Percentiles rank a stretch among this genome's conserved stretches.
Evolutionary conservation across 2,888 invertebrate genomes (phyloP).

Genomic region (Drosophila prolongata): DNA sequence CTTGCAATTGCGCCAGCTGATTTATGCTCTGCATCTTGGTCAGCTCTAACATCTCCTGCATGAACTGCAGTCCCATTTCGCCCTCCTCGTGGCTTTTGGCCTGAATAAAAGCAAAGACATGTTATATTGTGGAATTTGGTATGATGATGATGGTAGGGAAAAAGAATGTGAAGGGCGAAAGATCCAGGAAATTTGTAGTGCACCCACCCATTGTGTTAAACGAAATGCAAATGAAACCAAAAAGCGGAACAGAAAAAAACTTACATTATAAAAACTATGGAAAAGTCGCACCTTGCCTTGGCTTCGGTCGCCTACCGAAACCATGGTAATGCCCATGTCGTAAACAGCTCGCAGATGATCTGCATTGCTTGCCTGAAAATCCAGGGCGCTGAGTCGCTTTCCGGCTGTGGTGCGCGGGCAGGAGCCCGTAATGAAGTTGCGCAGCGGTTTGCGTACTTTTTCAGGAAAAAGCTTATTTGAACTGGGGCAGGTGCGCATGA

Average conservation of each 20-base stretch:
- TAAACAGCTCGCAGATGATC: conserved; percentile 94
- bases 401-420: conserved; percentile 88
- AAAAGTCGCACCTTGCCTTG: conserved; percentile 94
- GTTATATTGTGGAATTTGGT: not conserved
- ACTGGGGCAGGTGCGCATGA: conserved; percentile 91
- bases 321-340: conserved; percentile 97
- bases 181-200: not conserved
- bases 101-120: conserved; percentile 84
- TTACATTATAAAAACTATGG: conserved; percentile 94
- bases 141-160: not conserved
- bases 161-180: not conserved
- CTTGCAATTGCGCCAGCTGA: conserved; percentile 83
- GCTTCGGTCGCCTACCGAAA: conserved; percentile 90
- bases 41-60: conserved; percentile 98
- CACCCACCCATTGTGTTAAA: not conserved
- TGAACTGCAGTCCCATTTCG: conserved; percentile 96
- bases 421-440: conserved; percentile 93
- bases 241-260: conserved; percentile 70
- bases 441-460: conserved; percentile 92
- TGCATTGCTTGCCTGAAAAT: conserved; percentile 92
- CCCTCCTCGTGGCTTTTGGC: conserved; percentile 94
- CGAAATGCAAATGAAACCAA: conserved; percentile 19
- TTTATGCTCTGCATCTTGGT: conserved; percentile 88
- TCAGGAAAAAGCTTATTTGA: conserved; percentile 93
- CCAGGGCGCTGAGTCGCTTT: conserved; percentile 88